Conservation (phyloP, 2,888 invertebrate species). For the Drepana falcataria region DNA sequence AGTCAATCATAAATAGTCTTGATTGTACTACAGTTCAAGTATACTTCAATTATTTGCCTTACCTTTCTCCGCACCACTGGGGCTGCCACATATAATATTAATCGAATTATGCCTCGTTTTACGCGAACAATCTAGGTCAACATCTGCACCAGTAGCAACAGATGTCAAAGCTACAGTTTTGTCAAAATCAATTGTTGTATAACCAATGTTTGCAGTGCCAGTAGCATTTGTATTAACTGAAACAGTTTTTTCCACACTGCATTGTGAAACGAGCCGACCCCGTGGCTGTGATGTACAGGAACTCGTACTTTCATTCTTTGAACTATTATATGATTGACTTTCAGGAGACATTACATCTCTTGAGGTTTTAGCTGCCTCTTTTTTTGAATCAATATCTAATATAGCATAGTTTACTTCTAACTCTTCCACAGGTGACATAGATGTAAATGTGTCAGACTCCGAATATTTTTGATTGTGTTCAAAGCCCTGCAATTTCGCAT, state of each 20-base stretch:
- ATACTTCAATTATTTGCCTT: conserved; percentile 24
- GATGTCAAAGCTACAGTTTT: conserved; percentile 94
- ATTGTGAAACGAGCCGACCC: conserved; percentile 52
- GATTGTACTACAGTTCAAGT: not conserved
- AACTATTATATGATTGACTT: conserved; percentile 47
- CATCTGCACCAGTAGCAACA: conserved; percentile 83
- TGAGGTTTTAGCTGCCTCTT: conserved; percentile 40
- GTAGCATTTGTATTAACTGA: conserved; percentile 32
- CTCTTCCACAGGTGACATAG: conserved; percentile 63
- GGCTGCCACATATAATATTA: conserved; percentile 74
- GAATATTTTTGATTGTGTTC: conserved; percentile 59
- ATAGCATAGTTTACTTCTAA: conserved; percentile 86
- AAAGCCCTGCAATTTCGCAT: conserved; percentile 33
- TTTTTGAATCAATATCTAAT: conserved; percentile 84
- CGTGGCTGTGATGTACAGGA: conserved; percentile 48
- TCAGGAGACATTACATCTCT: conserved; percentile 51
- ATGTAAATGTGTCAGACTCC: conserved; percentile 64
- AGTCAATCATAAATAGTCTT: not conserved
- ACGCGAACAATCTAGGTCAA: conserved; percentile 85
- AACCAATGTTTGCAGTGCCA: conserved; percentile 82
- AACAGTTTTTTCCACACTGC: conserved; percentile 48
- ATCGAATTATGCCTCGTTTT: conserved; percentile 91
- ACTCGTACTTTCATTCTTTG: conserved; percentile 50
- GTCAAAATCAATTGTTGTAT: conserved; percentile 96
- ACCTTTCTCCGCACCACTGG: conserved; percentile 45